Conservation (phyloP, 2,888 invertebrate genomes). For the Bhutanitis thaidina region DNA sequence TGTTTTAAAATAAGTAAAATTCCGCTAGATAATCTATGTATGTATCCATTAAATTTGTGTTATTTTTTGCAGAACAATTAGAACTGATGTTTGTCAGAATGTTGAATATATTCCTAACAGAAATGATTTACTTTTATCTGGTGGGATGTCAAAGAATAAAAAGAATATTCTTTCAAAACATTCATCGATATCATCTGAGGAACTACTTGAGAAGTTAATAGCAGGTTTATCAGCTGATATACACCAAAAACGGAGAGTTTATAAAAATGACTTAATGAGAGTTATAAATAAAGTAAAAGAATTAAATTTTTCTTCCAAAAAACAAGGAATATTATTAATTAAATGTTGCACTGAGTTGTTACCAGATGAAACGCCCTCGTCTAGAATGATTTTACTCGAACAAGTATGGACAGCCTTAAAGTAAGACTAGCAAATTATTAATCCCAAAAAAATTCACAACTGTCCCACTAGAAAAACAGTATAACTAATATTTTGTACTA, state of each 20-base stretch:
- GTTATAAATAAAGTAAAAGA: conserved; percentile 58
- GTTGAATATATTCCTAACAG: conserved; percentile 6
- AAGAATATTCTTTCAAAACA: background rate
- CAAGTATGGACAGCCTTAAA: conserved; percentile 76
- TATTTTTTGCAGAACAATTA: conserved; percentile 19
- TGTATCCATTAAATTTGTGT: conserved; percentile 3
- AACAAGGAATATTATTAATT: conserved; percentile 71
- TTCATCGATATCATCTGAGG: conserved; percentile 35
- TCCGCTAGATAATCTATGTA: background rate
- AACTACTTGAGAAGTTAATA: conserved; percentile 60
- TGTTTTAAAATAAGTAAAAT: conserved; percentile 1
- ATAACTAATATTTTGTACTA: too few relatives aligned
- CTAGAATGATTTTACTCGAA: conserved; percentile 71
- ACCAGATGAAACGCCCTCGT: conserved; percentile 65
- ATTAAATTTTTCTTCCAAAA: conserved; percentile 57
- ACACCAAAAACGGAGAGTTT: conserved; percentile 64
- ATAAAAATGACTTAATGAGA: conserved; percentile 63
- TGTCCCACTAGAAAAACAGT: too few relatives aligned
- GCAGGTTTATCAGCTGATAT: conserved; percentile 59
- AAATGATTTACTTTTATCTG: background rate
- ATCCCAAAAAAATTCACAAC: too few relatives aligned
- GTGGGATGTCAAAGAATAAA: background rate
- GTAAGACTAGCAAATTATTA: conserved; percentile 37
- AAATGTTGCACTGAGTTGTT: conserved; percentile 78
- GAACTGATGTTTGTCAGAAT: conserved; percentile 7